Evolutionary conservation across 2,888 invertebrate genomes (phyloP), one percentile per base, ranked within the genome.

Genomic region (Drosophila meridiana): DNA sequence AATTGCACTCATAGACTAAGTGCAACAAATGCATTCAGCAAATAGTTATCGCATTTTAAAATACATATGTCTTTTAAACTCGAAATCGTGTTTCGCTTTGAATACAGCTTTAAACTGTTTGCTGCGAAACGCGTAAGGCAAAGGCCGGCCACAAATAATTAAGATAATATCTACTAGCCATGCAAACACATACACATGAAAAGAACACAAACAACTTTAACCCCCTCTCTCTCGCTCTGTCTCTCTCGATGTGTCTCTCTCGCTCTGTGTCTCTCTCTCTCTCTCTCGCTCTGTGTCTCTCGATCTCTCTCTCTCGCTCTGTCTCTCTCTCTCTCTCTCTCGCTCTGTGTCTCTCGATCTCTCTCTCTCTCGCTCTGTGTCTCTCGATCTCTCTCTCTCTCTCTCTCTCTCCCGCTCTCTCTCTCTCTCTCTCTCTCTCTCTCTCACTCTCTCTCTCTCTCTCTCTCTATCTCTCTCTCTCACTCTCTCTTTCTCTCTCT

Each of bases 11-110:
- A 65, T 67, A 62, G 60, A 64, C 58, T 63, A 32, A 59, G 55
- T 68, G 77, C 61, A 81, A 67, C 64, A 75, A 83, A 81, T 76
- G 76, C 74, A 69, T 78, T 82, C 63, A 74, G 48, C 73, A 70
- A 79, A 55, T 69, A 64, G 50, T 78, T 83, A 81, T 84, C 76
- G 66, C 83, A 68, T 30, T 60, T 72, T 11, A 78, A 73, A 52
- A 78, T 68, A 76, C 73, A 76, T 47, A n/a, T 75, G 78, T 76
- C 64, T 78, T 48, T 61, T 52, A 60, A 56, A 56, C 53, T 26
- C 42, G 3, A 36, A 8, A 50, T 43, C 65, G 57, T 26, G 50
- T 36, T 65, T 11, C 48, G 32, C 26, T 32, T 40, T 50, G n/a
- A 60, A 60, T 52, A 50, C 73, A 73, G 63, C 53, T 62, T 61